Percentiles rank a stretch among this genome's conserved stretches.
Evolutionary conservation across 2,113 vertebrate genomes (phyloP).

Genomic region (Otis tarda): DNA sequence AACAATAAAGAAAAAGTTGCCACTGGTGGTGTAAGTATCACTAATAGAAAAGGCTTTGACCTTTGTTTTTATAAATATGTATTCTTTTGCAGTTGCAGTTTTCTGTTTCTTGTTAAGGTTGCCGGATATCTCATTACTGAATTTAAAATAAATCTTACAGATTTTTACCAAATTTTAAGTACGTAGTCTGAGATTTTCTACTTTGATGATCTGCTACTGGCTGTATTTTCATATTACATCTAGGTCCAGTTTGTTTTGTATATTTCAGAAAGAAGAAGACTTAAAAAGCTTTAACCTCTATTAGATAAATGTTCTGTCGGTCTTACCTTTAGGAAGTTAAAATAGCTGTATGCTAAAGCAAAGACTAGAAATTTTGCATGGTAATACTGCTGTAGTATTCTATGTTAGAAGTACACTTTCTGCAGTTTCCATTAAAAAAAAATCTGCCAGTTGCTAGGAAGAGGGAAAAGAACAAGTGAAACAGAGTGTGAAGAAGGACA

Average conservation of each 20-base stretch:
- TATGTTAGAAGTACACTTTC: neutral
- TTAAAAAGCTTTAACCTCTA: neutral
- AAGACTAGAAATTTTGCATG: neutral
- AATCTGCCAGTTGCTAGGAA: neutral
- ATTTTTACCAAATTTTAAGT: neutral
- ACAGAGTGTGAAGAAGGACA: neutral
- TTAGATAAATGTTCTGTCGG: neutral
- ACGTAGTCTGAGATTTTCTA: neutral
- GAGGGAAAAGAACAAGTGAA: neutral
- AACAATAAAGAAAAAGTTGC: conserved; percentile 57
- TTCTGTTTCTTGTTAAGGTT: neutral
- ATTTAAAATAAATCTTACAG: neutral
- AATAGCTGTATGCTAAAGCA: neutral
- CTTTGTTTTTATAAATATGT: neutral
- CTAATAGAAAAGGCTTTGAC: neutral
- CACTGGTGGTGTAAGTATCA: conserved; percentile 46
- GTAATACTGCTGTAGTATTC: neutral
- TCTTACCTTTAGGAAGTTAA: neutral
- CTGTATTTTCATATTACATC: neutral
- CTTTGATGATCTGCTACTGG: neutral
- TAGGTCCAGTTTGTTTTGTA: neutral
- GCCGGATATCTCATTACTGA: neutral
- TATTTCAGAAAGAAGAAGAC: neutral
- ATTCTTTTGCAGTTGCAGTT: neutral
- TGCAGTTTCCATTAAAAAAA: neutral